A percentile compares a stretch with the other conserved stretches of the same genome.
Evolutionary conservation across 1,140 invertebrate species (phyloP).

Genomic region (Drosophila punjabiensis): DNA sequence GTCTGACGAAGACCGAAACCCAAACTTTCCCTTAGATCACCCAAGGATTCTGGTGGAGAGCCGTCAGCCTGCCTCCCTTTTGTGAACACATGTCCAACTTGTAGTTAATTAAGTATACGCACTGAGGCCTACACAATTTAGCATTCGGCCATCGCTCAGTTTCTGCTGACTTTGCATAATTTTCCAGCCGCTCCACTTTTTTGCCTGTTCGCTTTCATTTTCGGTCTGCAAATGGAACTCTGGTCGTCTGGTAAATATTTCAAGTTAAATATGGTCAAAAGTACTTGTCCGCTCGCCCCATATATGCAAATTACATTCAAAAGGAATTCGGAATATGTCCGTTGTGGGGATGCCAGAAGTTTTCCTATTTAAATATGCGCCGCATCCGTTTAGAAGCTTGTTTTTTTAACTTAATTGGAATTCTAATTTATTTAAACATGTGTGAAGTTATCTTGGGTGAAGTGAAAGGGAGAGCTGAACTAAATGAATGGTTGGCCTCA

Average conservation of each 20-base stretch:
- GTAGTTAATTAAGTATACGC: slow-evolving; percentile 80
- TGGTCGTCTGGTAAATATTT: slow-evolving; percentile 54
- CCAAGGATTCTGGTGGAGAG: neutral
- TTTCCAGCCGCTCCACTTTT: slow-evolving; percentile 51
- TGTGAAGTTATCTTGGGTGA: slow-evolving; percentile 8
- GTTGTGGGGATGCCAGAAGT: slow-evolving; percentile 17
- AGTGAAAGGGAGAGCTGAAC: neutral
- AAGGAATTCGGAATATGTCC: slow-evolving; percentile 43
- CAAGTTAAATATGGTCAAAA: slow-evolving; percentile 64
- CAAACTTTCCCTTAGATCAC: slow-evolving; percentile 26
- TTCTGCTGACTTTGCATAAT: slow-evolving; percentile 79
- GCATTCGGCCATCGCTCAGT: slow-evolving; percentile 48
- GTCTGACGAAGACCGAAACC: neutral
- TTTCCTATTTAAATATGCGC: slow-evolving; percentile 42
- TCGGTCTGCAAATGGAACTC: slow-evolving; percentile 31
- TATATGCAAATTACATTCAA: slow-evolving; percentile 77
- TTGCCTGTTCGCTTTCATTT: slow-evolving; percentile 28
- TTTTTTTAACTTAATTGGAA: slow-evolving; percentile 38
- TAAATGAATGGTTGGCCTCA: neutral
- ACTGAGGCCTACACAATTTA: slow-evolving; percentile 60
- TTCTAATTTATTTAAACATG: slow-evolving; percentile 23
- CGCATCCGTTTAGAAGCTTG: slow-evolving; percentile 6
- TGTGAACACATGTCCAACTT: slow-evolving; percentile 58
- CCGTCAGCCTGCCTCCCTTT: neutral
- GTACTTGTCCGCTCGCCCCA: slow-evolving; percentile 43